Percentiles rank a stretch among this genome's conserved stretches.
Evolutionary conservation across 1,140 invertebrate species (phyloP).

Genomic region (Drosophila punjabiensis): DNA sequence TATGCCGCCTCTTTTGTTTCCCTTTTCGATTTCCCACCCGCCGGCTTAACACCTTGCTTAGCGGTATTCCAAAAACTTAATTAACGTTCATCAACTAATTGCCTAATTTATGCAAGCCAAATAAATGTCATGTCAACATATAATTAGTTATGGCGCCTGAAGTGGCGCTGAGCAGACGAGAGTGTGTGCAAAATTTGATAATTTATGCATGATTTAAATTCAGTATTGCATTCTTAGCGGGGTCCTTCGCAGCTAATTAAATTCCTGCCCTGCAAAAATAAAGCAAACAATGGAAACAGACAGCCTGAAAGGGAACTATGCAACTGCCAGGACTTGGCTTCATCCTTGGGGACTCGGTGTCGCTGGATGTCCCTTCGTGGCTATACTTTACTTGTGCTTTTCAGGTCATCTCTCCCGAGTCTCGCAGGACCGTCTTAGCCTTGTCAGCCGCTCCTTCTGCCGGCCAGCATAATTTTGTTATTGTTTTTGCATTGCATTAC

Average conservation of each 20-base stretch:
- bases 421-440: slow-evolving; percentile 21
- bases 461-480: slow-evolving; percentile 74
- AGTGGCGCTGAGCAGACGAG: slow-evolving; percentile 45
- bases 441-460: slow-evolving; percentile 48
- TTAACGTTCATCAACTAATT: slow-evolving; percentile 74
- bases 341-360: slow-evolving; percentile 13
- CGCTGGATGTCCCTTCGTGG: slow-evolving; percentile 8
- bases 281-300: slow-evolving; percentile 18
- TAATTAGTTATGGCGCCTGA: slow-evolving; percentile 68
- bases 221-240: slow-evolving; percentile 1
- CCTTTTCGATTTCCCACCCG: neutral
- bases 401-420: slow-evolving; percentile 37
- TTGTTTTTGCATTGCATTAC: slow-evolving; percentile 76
- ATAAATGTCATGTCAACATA: slow-evolving; percentile 80
- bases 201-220: slow-evolving; percentile 72
- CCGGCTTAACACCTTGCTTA: slow-evolving; percentile 23
- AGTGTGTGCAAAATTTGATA: slow-evolving; percentile 27
- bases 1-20: neutral
- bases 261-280: slow-evolving; percentile 23
- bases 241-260: slow-evolving; percentile 45
- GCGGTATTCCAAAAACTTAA: slow-evolving; percentile 57
- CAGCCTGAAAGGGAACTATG: slow-evolving; percentile 4
- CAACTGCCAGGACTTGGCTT: neutral
- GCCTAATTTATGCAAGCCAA: slow-evolving; percentile 80
- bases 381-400: slow-evolving; percentile 28